Evolutionary conservation across 2,888 invertebrate genomes (phyloP), one percentile per base, ranked within the genome.

Genomic region (Drosophila kuntzei): DNA sequence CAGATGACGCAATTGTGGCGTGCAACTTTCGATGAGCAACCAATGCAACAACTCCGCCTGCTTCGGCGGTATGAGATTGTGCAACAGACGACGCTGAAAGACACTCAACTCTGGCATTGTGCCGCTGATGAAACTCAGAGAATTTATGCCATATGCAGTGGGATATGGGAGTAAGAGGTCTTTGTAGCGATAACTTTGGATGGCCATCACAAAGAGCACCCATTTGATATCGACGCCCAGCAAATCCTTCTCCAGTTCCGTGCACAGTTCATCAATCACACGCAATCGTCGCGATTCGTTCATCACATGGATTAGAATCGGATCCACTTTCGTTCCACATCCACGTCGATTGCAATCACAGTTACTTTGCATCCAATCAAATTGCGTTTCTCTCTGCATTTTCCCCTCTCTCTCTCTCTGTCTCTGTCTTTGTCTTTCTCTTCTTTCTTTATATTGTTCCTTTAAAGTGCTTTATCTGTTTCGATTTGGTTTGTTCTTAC

Each of bases 211-310:
- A 6, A 75, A 74, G 3, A 70, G 36, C 59, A 63, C 53, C 65
- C 65, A 70, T 9, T 63, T 72, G 20, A 25, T 22, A 6, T 74
- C 68, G 8, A 41, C 60, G n/a, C 58, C 73, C 16, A 61, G 12
- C 11, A 72, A 34, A 25, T 73, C 64, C 7, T 0, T 14, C 2
- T 65, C 61, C 8, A 74, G 22, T 8, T 43, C 47, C 1, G 9
- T 8, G 8, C 22, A 27, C 32, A 68, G 14, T 4, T 54, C 49
- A 0, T 61, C 39, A 11, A 54, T 20, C 11, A 49, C 49, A 0
- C 36, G 49, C 34, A 73, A 22, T 0, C 58, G 44, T n/a, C 60
- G 22, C 29, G 63, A 22, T 20, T 54, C 36, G 34, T 54, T 54
- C 29, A 63, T n/a, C 32, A 55, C 32, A 14, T 50, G 47, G 3